Evolutionary conservation across 92 coral and sea anemone genomes (phyloP), one percentile per base, ranked within the genome.

Genomic region (Siderastrea radians): DNA sequence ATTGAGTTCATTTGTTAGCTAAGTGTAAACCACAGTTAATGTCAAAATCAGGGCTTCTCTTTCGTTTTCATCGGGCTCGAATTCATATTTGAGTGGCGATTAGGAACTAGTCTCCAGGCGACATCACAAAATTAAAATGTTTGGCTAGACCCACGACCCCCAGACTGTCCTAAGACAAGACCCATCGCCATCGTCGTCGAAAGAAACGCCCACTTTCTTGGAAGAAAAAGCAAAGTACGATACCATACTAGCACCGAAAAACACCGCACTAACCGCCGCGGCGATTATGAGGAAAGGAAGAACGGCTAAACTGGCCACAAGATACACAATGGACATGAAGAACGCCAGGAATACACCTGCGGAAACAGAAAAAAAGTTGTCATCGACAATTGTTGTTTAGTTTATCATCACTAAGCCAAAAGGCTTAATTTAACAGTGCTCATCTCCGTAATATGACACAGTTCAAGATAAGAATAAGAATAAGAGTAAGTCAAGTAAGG

Each of bases 141-240:
- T 3, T 38, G 5, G 11, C 46, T 84, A 85, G 43, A 85, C 89
- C 89, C 89, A 85, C 68, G 89, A 93, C 84, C 96, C 92, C 93
- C 88, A 90, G 50, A 93, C 76, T 17, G 93, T 80, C 52, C 88
- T 89, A 1, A 93, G 65, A 74, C 96, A 93, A 10, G 93, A 86
- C 60, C 52, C 44, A 14, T 90, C 93, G 2, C 87, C 85, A 13
- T 90, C 95, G 14, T 93, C 96, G 80, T 90, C 96, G 16, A 84
- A 77, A 12, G 96, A 86, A 61, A 93, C 96, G 88, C 96, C 96
- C 13, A 93, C 93, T 90, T 93, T 93, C 86, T 93, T 93, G 69
- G 86, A 80, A 47, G 96, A 93, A 76, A 93, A 75, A 62, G 93
- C 92, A 48, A 93, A 72, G 79, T 93, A 90, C 52, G 93, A 84